Evolutionary conservation across 2,888 invertebrate genomes (phyloP).

Genomic region (Abrostola tripartita): DNA sequence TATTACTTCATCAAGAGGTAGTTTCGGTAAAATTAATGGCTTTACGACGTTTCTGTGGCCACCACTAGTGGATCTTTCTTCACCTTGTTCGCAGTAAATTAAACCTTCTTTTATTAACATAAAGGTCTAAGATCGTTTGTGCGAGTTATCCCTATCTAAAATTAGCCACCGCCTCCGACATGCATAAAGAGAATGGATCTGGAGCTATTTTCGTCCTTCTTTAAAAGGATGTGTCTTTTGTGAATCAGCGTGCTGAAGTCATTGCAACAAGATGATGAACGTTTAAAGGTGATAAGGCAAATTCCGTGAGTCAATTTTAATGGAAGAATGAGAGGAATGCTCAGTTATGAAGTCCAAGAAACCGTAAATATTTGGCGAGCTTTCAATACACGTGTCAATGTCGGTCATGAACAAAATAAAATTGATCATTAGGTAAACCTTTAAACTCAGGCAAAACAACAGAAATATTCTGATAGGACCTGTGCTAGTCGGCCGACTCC

Average conservation of each 20-base stretch:
- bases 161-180: constrained; percentile 65
- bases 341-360: constrained; percentile 21
- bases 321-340: constrained; percentile 26
- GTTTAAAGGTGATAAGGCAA: constrained; percentile 15
- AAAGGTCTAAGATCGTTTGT: constrained; percentile 49
- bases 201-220: constrained; percentile 65
- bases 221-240: constrained; percentile 67
- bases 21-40: constrained; percentile 14
- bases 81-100: constrained; percentile 17
- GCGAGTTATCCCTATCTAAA: constrained; percentile 58
- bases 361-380: constrained; percentile 35
- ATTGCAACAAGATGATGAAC: constrained; percentile 28
- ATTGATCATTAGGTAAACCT: constrained; percentile 6
- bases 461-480: background rate
- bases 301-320: constrained; percentile 33
- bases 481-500: background rate
- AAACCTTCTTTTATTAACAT: constrained; percentile 16
- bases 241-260: constrained; percentile 47
- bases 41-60: constrained; percentile 37
- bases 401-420: background rate
- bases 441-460: no score
- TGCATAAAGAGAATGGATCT: constrained; percentile 58
- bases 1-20: no score
- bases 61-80: constrained; percentile 10
- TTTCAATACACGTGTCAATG: constrained; percentile 41